Evolutionary conservation across 2,113 vertebrate genomes (phyloP), one percentile per base, ranked within the genome.

Genomic region (Oenanthe melanoleuca): DNA sequence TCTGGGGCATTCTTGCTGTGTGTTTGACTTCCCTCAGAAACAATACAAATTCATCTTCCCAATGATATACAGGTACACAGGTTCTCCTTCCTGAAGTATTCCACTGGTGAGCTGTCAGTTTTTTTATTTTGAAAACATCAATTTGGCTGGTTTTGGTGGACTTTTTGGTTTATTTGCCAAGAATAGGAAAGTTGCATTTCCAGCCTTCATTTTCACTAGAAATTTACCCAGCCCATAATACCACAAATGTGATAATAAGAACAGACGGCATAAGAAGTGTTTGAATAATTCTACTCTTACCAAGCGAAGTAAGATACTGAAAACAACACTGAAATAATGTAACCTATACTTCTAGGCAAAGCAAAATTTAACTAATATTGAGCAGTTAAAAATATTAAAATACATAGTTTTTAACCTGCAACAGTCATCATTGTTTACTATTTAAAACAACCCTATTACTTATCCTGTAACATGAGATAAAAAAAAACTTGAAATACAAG

Each of bases 101-200:
- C n/a, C 45, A 80, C 12, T 8, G 11, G 5, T 14, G 18, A 38
- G 26, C 45, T 75, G 50, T 29, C 42, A 5, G 2, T 0, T 5
- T 61, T 42, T 56, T 42, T 14, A 22, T 47, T 60, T 33, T 25
- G 33, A 85, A 91, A 86, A 64, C 3, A 49, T 23, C 22, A 4
- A 24, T 89, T 72, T 59, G 38, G 40, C 16, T 59, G 3, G 3
- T 50, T 69, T 26, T 65, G 31, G 24, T 37, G 7, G 18, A 38
- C 6, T 69, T 78, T 37, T 34, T 24, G 1, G 23, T 80, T 87
- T 29, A 29, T 57, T 65, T 80, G 57, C 13, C 17, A 79, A 40
- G 22, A 70, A 57, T 2, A 80, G 23, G 37, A 64, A 49, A 86
- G 28, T 6, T 83, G 34, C 25, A 73, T 42, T 91, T 80, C 49